Conservation (phyloP, 2,113 vertebrate species). For the Columba livia region DNA sequence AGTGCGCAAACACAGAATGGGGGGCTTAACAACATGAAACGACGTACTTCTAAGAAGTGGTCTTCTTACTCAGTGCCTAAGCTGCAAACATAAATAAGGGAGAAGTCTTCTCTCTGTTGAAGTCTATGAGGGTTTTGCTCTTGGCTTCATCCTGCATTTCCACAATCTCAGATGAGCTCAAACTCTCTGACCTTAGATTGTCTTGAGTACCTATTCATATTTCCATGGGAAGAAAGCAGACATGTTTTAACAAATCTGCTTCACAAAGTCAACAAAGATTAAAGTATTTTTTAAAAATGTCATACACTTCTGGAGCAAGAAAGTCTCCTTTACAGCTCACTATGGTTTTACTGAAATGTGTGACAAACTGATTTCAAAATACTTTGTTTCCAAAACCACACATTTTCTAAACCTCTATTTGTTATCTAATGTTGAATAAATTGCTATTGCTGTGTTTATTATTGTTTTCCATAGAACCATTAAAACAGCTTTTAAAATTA, state of each 20-base stretch:
- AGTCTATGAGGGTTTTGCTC: accelerated
- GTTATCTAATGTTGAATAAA: background rate
- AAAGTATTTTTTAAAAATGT: background rate
- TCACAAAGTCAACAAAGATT: background rate
- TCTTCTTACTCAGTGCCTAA: background rate
- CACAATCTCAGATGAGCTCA: background rate
- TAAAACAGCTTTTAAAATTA: background rate
- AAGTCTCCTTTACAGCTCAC: background rate
- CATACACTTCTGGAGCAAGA: background rate
- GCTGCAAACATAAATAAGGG: background rate
- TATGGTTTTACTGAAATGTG: background rate
- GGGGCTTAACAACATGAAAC: background rate
- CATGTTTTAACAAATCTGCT: background rate
- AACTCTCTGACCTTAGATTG: background rate
- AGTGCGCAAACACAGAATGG: background rate
- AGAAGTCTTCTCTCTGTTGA: background rate
- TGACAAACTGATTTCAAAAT: conserved; percentile 16
- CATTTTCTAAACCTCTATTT: conserved; percentile 17
- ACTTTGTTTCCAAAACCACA: conserved; percentile 4
- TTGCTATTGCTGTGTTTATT: background rate
- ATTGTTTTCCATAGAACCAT: background rate
- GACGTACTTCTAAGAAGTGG: background rate
- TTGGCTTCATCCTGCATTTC: background rate
- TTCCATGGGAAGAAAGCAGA: background rate
- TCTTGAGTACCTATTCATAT: background rate